phyloP scores from a whole-genome alignment of 2,888 invertebrate species.

The Campopleginae sp. region DNA sequence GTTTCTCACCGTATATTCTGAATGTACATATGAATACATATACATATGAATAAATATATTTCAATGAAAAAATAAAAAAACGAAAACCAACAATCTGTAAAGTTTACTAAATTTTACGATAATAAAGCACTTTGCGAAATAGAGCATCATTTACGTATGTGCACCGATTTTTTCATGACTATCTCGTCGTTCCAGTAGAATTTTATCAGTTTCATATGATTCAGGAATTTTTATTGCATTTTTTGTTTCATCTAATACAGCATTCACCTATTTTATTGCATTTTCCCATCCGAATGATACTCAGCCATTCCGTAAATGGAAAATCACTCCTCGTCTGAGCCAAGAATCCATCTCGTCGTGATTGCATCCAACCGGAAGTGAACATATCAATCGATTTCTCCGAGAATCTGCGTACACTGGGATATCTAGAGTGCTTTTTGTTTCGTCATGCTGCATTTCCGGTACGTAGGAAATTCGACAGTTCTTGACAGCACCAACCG shows the following conservation, averaged over 20 bases:
- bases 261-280: neutral
- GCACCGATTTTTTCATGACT: constrained; percentile 18
- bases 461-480: constrained; percentile 78
- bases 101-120: constrained; percentile 79
- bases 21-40: neutral
- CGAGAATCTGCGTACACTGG: constrained; percentile 80
- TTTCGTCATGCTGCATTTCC: constrained; percentile 52
- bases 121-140: constrained; percentile 79
- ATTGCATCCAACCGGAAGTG: constrained; percentile 78
- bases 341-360: constrained; percentile 77
- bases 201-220: neutral
- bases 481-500: constrained; percentile 76
- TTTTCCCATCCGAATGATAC: neutral
- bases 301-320: constrained; percentile 75
- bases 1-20: neutral
- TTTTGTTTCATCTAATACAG: neutral
- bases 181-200: neutral
- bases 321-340: constrained; percentile 79
- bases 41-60: constrained; percentile 9
- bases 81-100: constrained; percentile 71
- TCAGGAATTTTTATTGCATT: neutral
- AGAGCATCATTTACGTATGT: constrained; percentile 63
- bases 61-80: constrained; percentile 18
- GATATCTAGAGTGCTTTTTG: constrained; percentile 72
- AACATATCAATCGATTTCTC: constrained; percentile 77